These are phyloP conservation scores for Theonella swinhoei DNA, from an alignment of 37 sponge, comb jelly and placozoan genomes.

Conservation along the genomic window DNA sequence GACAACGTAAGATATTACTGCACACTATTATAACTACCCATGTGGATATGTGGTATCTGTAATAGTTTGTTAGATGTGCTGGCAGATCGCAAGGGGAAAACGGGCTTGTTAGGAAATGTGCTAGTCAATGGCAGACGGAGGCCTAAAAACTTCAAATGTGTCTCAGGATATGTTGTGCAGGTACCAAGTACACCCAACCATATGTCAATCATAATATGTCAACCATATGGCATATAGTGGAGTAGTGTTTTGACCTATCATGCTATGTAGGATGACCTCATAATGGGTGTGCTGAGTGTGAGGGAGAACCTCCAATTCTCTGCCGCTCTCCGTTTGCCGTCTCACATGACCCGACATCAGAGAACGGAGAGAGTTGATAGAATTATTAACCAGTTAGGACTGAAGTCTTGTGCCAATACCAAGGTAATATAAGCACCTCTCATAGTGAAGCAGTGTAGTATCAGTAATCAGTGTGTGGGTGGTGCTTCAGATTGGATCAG, in stretches of 20 bases:
- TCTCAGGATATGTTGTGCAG: no score
- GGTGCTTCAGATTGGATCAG: constrained; percentile 77
- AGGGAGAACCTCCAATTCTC: constrained; percentile 86
- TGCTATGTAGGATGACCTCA: constrained; percentile 68
- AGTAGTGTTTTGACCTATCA: background rate
- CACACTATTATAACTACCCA: no score
- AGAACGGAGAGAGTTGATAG: constrained; percentile 65
- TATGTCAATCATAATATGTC: no score
- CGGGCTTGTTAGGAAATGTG: constrained; percentile 36
- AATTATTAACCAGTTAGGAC: constrained; percentile 71
- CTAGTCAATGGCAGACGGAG: constrained; percentile 54
- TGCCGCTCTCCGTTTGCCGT: constrained; percentile 77
- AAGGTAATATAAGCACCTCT: constrained; percentile 27
- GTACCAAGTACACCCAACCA: no score
- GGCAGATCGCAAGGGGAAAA: constrained; percentile 64
- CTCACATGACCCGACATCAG: constrained; percentile 23
- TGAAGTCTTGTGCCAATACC: constrained; percentile 39
- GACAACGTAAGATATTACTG: no score
- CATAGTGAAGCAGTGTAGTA: no score
- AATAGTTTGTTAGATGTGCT: constrained; percentile 78
- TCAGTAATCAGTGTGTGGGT: no score
- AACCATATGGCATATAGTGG: no score
- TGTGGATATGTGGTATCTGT: no score
- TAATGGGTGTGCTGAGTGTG: constrained; percentile 85
- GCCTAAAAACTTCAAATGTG: constrained; percentile 68